A percentile compares a stretch with the other conserved stretches of the same genome.
Conservation (phyloP, 2,113 vertebrate genomes). For the Gavia stellata region DNA sequence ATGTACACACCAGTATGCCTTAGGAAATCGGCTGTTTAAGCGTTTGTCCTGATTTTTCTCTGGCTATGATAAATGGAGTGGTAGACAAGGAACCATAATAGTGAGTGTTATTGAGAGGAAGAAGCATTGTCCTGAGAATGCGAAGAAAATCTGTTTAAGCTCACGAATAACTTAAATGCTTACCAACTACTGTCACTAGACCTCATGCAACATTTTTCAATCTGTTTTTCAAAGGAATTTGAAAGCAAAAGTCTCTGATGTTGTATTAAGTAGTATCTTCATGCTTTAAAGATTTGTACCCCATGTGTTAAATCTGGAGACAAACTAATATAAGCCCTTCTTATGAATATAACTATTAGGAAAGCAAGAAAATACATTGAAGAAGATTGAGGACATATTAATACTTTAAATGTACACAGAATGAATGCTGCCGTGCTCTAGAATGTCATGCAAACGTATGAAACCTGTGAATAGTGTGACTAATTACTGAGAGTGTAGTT, state of each 20-base stretch:
- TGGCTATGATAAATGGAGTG: neutral
- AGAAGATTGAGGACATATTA: neutral
- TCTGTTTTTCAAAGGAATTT: neutral
- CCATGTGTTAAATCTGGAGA: neutral
- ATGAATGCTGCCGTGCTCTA: neutral
- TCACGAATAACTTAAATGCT: neutral
- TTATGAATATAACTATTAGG: neutral
- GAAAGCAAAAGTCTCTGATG: neutral
- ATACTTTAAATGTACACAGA: neutral
- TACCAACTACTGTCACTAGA: neutral
- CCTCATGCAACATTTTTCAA: neutral
- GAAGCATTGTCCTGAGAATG: neutral
- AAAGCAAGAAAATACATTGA: neutral
- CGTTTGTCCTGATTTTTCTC: neutral
- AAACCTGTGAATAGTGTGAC: neutral
- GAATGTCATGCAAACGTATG: neutral
- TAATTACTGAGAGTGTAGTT: neutral
- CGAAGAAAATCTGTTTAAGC: neutral
- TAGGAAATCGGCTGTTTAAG: conserved; percentile 44
- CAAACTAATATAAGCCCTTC: neutral
- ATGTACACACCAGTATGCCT: neutral
- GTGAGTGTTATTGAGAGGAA: neutral
- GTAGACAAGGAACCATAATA: neutral
- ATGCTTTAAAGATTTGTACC: neutral
- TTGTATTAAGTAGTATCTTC: neutral